A percentile compares a stretch with the other conserved stretches of the same genome.
phyloP scores from a whole-genome alignment of 2,888 invertebrate species.

The Thysanoteuthis rhombus region DNA sequence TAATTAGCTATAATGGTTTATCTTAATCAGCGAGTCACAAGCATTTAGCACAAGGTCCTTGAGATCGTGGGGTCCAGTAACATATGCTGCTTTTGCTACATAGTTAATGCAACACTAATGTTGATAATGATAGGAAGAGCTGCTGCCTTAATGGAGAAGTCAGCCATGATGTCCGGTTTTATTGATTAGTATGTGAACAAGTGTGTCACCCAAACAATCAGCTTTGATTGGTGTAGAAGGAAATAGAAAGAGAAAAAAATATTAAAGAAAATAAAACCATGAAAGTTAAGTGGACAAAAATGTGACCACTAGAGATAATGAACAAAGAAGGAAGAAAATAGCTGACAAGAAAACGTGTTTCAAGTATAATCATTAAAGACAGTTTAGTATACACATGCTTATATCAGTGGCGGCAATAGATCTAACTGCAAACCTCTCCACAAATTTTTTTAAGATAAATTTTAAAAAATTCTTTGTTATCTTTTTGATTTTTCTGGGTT shows the following conservation, averaged over 20 bases:
- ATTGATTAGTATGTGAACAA: background rate
- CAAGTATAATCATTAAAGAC: background rate
- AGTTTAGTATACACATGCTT: background rate
- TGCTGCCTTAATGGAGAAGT: background rate
- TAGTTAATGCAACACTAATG: too few species aligned
- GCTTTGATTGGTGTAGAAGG: background rate
- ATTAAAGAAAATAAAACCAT: background rate
- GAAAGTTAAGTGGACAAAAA: background rate
- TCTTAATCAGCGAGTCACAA: too few species aligned
- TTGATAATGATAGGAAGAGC: background rate
- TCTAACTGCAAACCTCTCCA: too few species aligned
- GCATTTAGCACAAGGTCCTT: too few species aligned
- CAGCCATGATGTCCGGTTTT: background rate
- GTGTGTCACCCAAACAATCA: background rate
- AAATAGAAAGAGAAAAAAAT: background rate
- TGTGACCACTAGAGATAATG: background rate
- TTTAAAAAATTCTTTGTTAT: too few species aligned
- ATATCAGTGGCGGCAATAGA: too few species aligned
- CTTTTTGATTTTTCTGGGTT: too few species aligned
- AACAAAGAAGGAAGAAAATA: background rate
- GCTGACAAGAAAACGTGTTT: background rate
- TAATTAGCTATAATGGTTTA: too few species aligned
- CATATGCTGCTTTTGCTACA: too few species aligned
- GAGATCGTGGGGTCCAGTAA: too few species aligned
- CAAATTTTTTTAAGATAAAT: too few species aligned